Percentiles rank a stretch among this genome's conserved stretches.
Evolutionary conservation across 2,888 invertebrate species (phyloP).

Genomic region (Synergus umbraculus): DNA sequence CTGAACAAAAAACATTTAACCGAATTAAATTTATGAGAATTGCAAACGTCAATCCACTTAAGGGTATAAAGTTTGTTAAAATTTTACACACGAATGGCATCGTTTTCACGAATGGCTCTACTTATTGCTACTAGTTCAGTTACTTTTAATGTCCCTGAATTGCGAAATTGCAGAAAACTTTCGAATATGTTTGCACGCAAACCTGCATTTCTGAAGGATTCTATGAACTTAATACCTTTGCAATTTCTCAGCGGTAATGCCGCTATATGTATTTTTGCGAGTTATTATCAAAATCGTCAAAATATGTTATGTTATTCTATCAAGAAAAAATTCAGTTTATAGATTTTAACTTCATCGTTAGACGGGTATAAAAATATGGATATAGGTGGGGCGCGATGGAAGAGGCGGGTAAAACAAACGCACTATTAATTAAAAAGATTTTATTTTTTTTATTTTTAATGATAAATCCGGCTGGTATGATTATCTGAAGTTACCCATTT

Average conservation of each 20-base stretch:
- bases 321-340: not conserved
- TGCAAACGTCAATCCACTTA: not conserved
- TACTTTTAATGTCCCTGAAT: not conserved
- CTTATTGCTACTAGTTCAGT: not conserved
- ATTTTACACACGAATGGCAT: not conserved
- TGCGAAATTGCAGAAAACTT: not conserved
- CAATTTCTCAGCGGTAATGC: not conserved
- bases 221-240: not conserved
- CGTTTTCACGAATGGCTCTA: not conserved
- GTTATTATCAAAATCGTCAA: slow-evolving; percentile 5
- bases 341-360: not conserved
- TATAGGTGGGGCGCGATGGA: too few species aligned
- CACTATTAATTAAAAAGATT: too few species aligned
- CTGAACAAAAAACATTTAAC: too few species aligned
- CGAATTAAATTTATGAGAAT: too few species aligned
- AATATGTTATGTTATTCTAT: not conserved
- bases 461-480: too few species aligned
- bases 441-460: too few species aligned
- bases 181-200: not conserved
- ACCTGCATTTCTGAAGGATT: not conserved
- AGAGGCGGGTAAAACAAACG: too few species aligned
- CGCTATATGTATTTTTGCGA: not conserved
- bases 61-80: not conserved
- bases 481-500: too few species aligned
- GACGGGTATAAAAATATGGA: too few species aligned